Evolutionary conservation across 37 sponge, comb jelly and placozoan species (phyloP).

Genomic region (Mnemiopsis leidyi): DNA sequence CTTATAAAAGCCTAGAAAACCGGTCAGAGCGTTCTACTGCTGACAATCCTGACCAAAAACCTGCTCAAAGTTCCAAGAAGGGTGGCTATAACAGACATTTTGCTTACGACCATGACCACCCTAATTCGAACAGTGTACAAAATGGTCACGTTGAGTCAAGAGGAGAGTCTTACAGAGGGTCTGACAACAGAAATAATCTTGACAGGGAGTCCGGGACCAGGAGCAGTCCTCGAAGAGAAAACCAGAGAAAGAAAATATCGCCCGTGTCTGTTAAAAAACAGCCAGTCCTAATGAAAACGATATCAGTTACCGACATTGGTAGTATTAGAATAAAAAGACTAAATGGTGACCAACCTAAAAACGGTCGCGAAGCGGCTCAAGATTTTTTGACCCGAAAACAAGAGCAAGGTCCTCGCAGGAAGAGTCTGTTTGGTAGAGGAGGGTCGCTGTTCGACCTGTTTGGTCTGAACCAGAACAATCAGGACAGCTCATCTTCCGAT

Average conservation of each 20-base stretch:
- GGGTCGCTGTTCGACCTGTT: conserved; percentile 8
- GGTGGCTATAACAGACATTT: not conserved
- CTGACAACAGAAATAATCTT: not conserved
- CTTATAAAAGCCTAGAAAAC: not conserved
- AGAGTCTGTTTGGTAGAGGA: conserved; percentile 13
- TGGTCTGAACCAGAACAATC: not conserved
- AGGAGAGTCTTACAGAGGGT: too few relatives aligned
- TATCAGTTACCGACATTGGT: conserved; percentile 3
- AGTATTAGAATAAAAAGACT: not conserved
- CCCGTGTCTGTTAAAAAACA: not conserved
- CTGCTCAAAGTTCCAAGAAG: too few relatives aligned
- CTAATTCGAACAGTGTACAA: not conserved
- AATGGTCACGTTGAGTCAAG: not conserved
- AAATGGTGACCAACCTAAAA: not conserved
- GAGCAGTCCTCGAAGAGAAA: not conserved
- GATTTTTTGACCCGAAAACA: not conserved
- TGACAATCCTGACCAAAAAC: not conserved
- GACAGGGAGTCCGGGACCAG: not conserved
- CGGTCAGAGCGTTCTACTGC: not conserved
- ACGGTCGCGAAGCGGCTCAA: not conserved
- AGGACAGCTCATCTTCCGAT: not conserved
- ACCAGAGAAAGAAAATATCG: not conserved
- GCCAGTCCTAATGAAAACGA: not conserved
- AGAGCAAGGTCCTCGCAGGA: not conserved
- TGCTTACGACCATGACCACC: not conserved